Percentiles rank a stretch among this genome's conserved stretches.
These are phyloP conservation scores for Schizopygopsis pylzovi DNA, from an alignment of 2,797 vertebrate species.

Conservation along the genomic window DNA sequence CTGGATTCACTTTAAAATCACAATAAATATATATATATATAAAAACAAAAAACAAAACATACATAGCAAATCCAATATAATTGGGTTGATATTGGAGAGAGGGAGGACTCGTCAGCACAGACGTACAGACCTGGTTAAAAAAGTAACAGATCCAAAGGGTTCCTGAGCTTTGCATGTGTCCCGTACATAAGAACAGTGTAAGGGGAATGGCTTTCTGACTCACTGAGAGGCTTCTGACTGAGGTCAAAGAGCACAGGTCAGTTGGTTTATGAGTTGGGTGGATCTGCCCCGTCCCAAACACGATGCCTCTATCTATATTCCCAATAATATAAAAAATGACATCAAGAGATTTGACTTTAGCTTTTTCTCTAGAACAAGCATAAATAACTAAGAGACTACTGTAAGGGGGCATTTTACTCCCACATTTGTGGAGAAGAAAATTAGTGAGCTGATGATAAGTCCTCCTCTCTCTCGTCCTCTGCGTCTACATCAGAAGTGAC, in stretches of 20 bases:
- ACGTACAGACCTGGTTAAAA: slow-evolving; percentile 67
- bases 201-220: slow-evolving; percentile 86
- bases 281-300: slow-evolving; percentile 13
- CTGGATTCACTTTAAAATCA: slow-evolving; percentile 93
- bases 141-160: slow-evolving; percentile 68
- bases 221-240: slow-evolving; percentile 77
- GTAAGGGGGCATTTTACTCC: slow-evolving; percentile 38
- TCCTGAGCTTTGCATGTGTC: slow-evolving; percentile 85
- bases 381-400: slow-evolving; percentile 43
- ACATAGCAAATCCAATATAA: slow-evolving; percentile 85
- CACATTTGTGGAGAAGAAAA: slow-evolving; percentile 54
- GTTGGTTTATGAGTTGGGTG: slow-evolving; percentile 35
- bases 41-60: slow-evolving; percentile 81
- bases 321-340: slow-evolving; percentile 36
- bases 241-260: slow-evolving; percentile 75
- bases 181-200: slow-evolving; percentile 77
- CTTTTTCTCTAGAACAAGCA: slow-evolving; percentile 30
- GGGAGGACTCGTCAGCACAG: slow-evolving; percentile 79
- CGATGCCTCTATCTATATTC: slow-evolving; percentile 19
- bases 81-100: slow-evolving; percentile 87
- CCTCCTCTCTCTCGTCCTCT: slow-evolving; percentile 70
- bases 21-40: slow-evolving; percentile 78
- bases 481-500: slow-evolving; percentile 68
- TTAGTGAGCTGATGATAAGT: slow-evolving; percentile 76
- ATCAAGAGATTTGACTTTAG: slow-evolving; percentile 31